Evolutionary conservation across 2,113 vertebrate species (phyloP).

Genomic region (Phalacrocorax brasilianus): DNA sequence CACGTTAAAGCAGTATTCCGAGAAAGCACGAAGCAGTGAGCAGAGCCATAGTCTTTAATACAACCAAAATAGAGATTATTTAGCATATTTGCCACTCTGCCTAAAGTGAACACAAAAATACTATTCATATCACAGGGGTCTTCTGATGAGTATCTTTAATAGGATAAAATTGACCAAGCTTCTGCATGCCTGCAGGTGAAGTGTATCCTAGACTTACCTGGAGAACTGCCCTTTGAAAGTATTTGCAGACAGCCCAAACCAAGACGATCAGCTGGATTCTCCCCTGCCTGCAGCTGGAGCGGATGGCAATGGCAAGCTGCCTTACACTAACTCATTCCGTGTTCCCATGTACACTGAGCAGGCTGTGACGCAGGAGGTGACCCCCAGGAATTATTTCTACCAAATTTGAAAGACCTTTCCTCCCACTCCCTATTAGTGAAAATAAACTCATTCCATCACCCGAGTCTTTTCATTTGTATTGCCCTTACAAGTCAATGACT

Average conservation of each 20-base stretch:
- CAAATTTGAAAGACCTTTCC: background rate
- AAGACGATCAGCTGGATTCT: background rate
- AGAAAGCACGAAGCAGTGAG: background rate
- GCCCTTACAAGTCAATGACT: background rate
- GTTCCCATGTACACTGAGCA: background rate
- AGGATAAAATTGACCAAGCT: background rate
- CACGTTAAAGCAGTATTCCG: background rate
- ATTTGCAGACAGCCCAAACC: background rate
- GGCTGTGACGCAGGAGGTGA: background rate
- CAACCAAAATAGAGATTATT: background rate
- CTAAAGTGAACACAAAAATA: background rate
- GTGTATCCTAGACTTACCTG: background rate
- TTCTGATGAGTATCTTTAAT: background rate
- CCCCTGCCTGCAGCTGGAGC: background rate
- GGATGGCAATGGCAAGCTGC: background rate
- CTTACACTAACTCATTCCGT: background rate
- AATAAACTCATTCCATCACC: background rate
- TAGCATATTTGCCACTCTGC: background rate
- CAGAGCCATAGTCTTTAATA: background rate
- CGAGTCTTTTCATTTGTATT: background rate
- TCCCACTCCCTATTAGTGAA: background rate
- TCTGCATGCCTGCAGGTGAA: background rate
- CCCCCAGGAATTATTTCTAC: background rate
- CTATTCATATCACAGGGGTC: background rate
- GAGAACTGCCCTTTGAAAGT: background rate